Base-by-base conservation (phyloP, 2,888 invertebrate genomes). In the Scaptomyza parva region DNA sequence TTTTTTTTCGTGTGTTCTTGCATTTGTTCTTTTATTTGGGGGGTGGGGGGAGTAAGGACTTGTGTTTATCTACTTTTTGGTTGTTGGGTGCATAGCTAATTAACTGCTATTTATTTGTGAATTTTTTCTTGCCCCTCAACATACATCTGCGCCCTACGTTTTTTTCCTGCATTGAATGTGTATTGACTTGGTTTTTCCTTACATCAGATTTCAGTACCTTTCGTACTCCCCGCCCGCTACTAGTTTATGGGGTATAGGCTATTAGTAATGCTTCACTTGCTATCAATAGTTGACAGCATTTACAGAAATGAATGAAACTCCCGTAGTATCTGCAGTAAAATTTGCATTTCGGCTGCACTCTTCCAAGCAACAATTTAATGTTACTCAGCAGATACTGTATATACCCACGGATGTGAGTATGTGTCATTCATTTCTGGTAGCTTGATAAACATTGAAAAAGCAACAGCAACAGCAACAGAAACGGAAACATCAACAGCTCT, bases 31-130 rank as follows among this genome's bases (percentile, higher is more conserved):
- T 61, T 17, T 35, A 12, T 30, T 30, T 28, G 8, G 28, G 2
- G 28, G n/a, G n/a, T 30, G 12, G 4, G 37, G 9, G 28, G 28
- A 26, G 1, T n/a, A 47, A 18, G 7, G 9, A 7, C 28, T 39
- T 33, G 39, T 68, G 48, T 65, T 63, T n/a, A 61, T 41, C 59
- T 47, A 59, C 54, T 54, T 72, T 70, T 63, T 55, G 66, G 53
- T 50, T 47, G 39, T 37, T 50, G 35, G 47, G 41, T 66, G 67
- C 62, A 73, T 71, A 54, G 52, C 58, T 76, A 78, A 78, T 75
- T 68, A 76, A 58, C 63, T 60, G 30, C 40, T 41, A 17, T 60
- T 50, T 44, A 24, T 68, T 44, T 45, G 9, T 0, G 20, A 18
- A 20, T 37, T 24, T 12, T 50, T n/a, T 8, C 7, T 22, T 22